Percentiles rank a stretch among this genome's conserved stretches.
Evolutionary conservation across 2,888 invertebrate genomes (phyloP).

Genomic region (Lumbricus terrestris): DNA sequence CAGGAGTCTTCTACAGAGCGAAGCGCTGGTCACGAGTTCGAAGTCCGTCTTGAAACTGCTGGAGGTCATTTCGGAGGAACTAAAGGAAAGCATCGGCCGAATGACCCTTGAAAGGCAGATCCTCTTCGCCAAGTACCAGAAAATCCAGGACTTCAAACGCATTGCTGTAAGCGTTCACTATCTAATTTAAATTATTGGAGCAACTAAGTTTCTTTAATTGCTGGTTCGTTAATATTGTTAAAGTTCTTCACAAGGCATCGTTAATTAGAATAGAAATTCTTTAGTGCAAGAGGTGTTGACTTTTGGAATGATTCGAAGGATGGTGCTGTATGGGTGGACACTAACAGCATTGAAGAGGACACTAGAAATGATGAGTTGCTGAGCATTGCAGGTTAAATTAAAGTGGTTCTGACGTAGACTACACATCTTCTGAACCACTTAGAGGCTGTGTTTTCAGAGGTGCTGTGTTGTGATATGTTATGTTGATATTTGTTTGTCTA

Average conservation of each 20-base stretch:
- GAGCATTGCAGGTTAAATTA: too few relatives aligned
- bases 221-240: not conserved
- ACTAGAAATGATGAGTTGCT: too few relatives aligned
- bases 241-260: not conserved
- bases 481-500: too few relatives aligned
- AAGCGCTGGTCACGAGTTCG: not conserved
- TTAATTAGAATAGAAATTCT: too few relatives aligned
- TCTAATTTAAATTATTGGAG: not conserved
- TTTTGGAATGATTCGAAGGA: too few relatives aligned
- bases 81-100: not conserved
- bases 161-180: constrained; percentile 44
- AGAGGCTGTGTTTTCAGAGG: too few relatives aligned
- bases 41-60: not conserved
- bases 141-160: constrained; percentile 50
- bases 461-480: too few relatives aligned
- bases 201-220: not conserved
- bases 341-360: too few relatives aligned
- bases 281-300: too few relatives aligned
- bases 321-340: too few relatives aligned
- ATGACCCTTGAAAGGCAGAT: constrained; percentile 38
- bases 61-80: not conserved
- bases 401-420: too few relatives aligned
- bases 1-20: not conserved
- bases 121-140: constrained; percentile 46
- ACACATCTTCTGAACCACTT: too few relatives aligned